Evolutionary conservation across 1,140 invertebrate species (phyloP).

Genomic region (Oedothorax gibbosus): DNA sequence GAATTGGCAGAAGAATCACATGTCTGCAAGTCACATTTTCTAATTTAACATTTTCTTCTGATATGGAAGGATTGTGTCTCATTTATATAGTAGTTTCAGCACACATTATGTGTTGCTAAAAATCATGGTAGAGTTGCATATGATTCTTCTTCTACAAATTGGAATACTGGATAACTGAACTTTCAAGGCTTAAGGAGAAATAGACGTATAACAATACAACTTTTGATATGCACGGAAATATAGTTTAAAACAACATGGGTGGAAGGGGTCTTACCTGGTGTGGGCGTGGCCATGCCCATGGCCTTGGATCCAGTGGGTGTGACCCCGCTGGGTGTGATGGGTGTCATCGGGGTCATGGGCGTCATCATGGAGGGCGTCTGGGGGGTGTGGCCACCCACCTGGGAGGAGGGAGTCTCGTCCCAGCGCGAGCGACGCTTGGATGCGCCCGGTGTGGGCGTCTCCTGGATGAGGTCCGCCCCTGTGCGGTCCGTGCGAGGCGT

Average conservation of each 20-base stretch:
- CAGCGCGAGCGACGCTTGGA: slow-evolving; percentile 93
- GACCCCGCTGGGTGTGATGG: slow-evolving; percentile 79
- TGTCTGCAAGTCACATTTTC: no score
- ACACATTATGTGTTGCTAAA: no score
- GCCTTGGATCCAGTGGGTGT: slow-evolving; percentile 97
- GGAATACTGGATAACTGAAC: no score
- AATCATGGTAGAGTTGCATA: no score
- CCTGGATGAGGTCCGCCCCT: slow-evolving; percentile 83
- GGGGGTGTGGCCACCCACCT: slow-evolving; percentile 71
- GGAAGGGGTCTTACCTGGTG: slow-evolving; percentile 81
- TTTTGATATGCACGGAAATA: not conserved
- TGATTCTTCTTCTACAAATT: no score
- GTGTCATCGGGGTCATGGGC: slow-evolving; percentile 65
- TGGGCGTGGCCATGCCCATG: slow-evolving; percentile 98
- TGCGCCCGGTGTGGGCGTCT: slow-evolving; percentile 89
- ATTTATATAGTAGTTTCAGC: no score
- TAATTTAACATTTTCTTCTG: no score
- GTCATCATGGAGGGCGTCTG: slow-evolving; percentile 75
- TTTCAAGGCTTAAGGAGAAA: no score
- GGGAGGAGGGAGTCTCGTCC: slow-evolving; percentile 91
- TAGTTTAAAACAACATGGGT: no score
- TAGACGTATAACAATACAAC: not conserved
- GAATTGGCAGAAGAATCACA: no score
- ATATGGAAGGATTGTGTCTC: no score
- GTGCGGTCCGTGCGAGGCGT: slow-evolving; percentile 92